Evolutionary conservation across 2,113 vertebrate species (phyloP), one percentile per base, ranked within the genome.

Genomic region (Tragelaphus scriptus): DNA sequence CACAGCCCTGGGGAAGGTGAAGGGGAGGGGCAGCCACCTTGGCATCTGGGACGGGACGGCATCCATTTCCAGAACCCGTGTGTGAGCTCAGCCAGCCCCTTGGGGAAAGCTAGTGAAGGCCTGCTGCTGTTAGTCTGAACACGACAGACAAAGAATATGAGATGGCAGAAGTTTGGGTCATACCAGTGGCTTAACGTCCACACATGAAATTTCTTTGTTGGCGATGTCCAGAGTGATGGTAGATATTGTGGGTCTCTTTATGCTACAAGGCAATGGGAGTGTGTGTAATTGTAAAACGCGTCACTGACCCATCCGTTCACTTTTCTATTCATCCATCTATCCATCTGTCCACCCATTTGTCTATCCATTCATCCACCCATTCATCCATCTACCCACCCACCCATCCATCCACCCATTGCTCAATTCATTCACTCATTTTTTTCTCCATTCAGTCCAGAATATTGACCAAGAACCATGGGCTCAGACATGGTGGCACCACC

Each of bases 101-200:
- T 21, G 16, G n/a, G 28, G 55, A 58, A 58, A 40, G 77, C 11
- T 32, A 56, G 13, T 16, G 2, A 3, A 80, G 32, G 4, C 59
- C 75, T 23, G 63, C 55, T 61, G 9, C 44, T 7, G 2, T 47
- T 26, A 58, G 5, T 89, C 58, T 28, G 44, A n/a, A 36, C 13
- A 7, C 9, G 6, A 6, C 12, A 0, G 7, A 26, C 32, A 40
- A 40, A 19, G 10, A 58, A 59, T 1, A 9, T 7, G n/a, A 47
- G 19, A 6, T 16, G 15, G 55, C 40, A 44, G 9, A 91, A 17
- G 12, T 23, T 15, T 23, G 28, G 53, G 23, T 86, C 98, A 17
- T 93, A 98, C 98, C 98, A 96, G 86, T 0, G 98, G 98, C 88
- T 93, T 93, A 49, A 98, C 15, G 28, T 97, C 97, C 63, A 98